Evolutionary conservation across 2,113 vertebrate genomes (phyloP).

Genomic region (Ondatra zibethicus): DNA sequence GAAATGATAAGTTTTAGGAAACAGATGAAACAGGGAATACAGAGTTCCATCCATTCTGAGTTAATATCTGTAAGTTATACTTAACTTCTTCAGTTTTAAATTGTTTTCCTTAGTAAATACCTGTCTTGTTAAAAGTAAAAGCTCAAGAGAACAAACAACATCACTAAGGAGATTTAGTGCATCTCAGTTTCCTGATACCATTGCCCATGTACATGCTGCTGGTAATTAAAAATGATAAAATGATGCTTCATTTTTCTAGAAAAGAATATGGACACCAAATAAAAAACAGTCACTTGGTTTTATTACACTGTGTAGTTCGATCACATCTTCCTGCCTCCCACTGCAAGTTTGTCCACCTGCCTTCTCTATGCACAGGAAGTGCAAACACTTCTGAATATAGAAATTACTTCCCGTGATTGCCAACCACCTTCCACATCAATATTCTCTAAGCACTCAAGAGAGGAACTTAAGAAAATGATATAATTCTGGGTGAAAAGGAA

Average conservation of each 20-base stretch:
- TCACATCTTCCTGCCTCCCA: not conserved
- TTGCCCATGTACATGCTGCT: not conserved
- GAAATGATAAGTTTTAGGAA: not conserved
- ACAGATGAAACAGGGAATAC: not conserved
- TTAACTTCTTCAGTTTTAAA: conserved; percentile 7
- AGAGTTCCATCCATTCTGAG: not conserved
- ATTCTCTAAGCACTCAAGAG: conserved; percentile 46
- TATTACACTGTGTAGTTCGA: not conserved
- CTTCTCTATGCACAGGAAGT: conserved; percentile 9
- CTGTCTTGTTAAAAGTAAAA: not conserved
- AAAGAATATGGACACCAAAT: not conserved
- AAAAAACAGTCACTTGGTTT: not conserved
- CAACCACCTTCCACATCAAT: conserved; percentile 44
- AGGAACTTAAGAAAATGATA: conserved; percentile 54
- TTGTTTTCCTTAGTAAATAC: not conserved
- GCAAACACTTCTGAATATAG: conserved; percentile 19
- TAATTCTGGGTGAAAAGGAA: conserved; percentile 62
- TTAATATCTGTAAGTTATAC: not conserved
- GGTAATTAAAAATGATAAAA: not conserved
- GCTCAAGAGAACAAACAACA: not conserved
- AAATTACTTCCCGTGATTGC: conserved; percentile 56
- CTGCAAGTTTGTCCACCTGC: not conserved
- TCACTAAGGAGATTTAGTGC: not conserved
- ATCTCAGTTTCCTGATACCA: not conserved
- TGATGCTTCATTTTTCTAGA: not conserved